These are phyloP conservation scores for Brachyopa scutellaris DNA, from an alignment of 2,888 invertebrate species.

Conservation along the genomic window DNA sequence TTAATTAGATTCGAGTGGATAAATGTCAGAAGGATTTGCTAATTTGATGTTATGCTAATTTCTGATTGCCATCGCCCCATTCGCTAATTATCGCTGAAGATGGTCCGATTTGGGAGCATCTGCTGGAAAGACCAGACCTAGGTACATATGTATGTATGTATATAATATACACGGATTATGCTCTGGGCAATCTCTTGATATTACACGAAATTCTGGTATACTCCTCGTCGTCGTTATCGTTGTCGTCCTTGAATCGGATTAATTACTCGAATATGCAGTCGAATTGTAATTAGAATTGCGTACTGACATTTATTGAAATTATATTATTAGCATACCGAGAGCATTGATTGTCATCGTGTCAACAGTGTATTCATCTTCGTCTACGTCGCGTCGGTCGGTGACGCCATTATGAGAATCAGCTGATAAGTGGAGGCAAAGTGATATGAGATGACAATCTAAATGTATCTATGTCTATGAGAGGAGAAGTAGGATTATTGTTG, in stretches of 20 bases:
- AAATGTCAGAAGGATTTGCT: constrained; percentile 67
- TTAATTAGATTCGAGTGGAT: constrained; percentile 67
- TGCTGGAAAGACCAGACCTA: constrained; percentile 29
- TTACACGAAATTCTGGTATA: constrained; percentile 7
- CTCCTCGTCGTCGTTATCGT: too few species aligned
- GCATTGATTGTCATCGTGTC: constrained; percentile 52
- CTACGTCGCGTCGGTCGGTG: constrained; percentile 12
- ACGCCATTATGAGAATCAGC: too few species aligned
- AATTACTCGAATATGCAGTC: constrained; percentile 36
- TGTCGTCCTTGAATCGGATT: constrained; percentile 25
- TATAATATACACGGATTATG: too few species aligned
- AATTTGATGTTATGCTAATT: constrained; percentile 67
- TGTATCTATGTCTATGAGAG: too few species aligned
- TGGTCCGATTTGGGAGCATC: constrained; percentile 22
- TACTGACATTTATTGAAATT: constrained; percentile 44
- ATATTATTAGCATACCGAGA: constrained; percentile 63
- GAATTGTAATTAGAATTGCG: constrained; percentile 37
- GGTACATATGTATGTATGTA: too few species aligned
- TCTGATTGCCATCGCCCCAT: constrained; percentile 36
- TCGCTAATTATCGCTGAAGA: constrained; percentile 57
- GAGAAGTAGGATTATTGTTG: too few species aligned
- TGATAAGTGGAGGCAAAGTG: too few species aligned
- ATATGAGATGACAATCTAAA: background rate
- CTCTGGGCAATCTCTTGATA: background rate
- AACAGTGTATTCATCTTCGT: constrained; percentile 28